Percentiles rank a stretch among this genome's conserved stretches.
phyloP scores from a whole-genome alignment of 2,888 invertebrate genomes.

The Hemithea aestivaria region DNA sequence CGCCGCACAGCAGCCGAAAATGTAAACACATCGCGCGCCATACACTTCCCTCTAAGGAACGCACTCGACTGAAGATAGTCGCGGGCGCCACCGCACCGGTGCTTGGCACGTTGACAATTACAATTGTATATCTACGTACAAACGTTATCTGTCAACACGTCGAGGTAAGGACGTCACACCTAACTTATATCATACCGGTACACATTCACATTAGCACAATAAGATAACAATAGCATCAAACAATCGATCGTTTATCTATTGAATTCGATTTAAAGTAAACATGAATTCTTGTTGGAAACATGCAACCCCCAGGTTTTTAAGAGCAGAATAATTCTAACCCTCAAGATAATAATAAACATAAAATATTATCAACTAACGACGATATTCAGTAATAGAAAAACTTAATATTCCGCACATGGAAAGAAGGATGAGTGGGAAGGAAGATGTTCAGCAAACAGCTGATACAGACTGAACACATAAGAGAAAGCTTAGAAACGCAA shows the following conservation, averaged over 20 bases:
- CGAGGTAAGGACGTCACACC: conserved; percentile 45
- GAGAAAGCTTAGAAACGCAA: too few relatives aligned
- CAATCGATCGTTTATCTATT: conserved; percentile 1
- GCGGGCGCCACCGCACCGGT: conserved; percentile 57
- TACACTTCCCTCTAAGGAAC: conserved; percentile 74
- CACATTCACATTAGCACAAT: conserved; percentile 2
- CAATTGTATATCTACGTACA: conserved; percentile 33
- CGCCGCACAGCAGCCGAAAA: conserved; percentile 73
- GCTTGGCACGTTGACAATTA: conserved; percentile 73
- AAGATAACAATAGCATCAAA: conserved; percentile 13
- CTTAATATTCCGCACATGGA: too few relatives aligned
- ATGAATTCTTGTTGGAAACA: too few relatives aligned
- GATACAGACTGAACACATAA: too few relatives aligned
- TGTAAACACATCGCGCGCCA: conserved; percentile 76
- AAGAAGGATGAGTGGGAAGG: too few relatives aligned
- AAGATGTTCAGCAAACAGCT: too few relatives aligned
- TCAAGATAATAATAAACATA: too few relatives aligned
- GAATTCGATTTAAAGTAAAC: too few relatives aligned
- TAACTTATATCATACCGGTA: conserved; percentile 22
- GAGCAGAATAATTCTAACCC: too few relatives aligned
- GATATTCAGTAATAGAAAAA: too few relatives aligned
- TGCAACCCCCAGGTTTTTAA: too few relatives aligned
- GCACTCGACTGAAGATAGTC: conserved; percentile 72
- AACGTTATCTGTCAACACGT: conserved; percentile 64
- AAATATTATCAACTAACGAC: too few relatives aligned